Conservation (phyloP, 1,140 invertebrate genomes). For the Dolichoris vasculosae region DNA sequence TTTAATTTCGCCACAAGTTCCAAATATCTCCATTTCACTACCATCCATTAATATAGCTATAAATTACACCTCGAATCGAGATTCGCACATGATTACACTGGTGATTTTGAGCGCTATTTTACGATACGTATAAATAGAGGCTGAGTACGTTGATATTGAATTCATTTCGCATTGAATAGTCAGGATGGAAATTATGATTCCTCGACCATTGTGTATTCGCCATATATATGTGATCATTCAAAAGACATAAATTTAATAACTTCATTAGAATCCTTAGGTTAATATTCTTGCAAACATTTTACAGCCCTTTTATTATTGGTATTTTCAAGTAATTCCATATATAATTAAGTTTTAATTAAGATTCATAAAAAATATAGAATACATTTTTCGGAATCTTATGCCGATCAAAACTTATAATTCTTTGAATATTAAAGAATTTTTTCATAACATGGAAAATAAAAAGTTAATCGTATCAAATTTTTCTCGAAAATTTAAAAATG, state of each 20-base stretch:
- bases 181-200: neutral
- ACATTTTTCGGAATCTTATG: too few species aligned
- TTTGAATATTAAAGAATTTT: too few species aligned
- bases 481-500: too few species aligned
- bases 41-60: constrained; percentile 51
- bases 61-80: constrained; percentile 55
- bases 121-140: neutral
- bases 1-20: constrained; percentile 48
- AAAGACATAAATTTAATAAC: neutral
- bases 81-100: constrained; percentile 58
- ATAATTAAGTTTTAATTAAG: too few species aligned
- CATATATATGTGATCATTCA: neutral
- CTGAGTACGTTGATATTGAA: neutral
- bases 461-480: too few species aligned
- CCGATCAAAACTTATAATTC: too few species aligned
- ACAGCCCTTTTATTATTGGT: too few species aligned
- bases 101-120: neutral
- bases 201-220: neutral
- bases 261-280: too few species aligned
- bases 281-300: too few species aligned
- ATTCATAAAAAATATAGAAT: too few species aligned
- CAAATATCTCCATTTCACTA: neutral
- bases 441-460: too few species aligned
- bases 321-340: too few species aligned
- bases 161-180: neutral